These are phyloP conservation scores for Laupala kohalensis DNA, from an alignment of 1,140 invertebrate species.

Conservation along the genomic window DNA sequence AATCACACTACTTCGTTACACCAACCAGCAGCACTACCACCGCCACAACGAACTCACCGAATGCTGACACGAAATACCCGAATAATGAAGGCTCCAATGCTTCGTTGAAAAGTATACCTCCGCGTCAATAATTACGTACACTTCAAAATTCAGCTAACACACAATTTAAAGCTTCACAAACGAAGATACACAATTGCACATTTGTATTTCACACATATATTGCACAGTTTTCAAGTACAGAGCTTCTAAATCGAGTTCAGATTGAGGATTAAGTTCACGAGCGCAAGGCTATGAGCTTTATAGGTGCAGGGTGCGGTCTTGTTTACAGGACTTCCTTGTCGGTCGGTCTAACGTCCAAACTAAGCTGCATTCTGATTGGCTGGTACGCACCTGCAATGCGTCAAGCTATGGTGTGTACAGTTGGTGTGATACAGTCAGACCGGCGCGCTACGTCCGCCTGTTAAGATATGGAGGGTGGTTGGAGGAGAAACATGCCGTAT, in stretches of 20 bases:
- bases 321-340: constrained; percentile 40
- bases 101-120: constrained; percentile 21
- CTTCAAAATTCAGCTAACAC: constrained; percentile 7
- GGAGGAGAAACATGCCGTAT: background rate
- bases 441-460: constrained; percentile 10
- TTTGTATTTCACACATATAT: constrained; percentile 9
- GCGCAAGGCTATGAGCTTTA: constrained; percentile 28
- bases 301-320: constrained; percentile 48
- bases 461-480: constrained; percentile 6
- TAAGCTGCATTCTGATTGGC: constrained; percentile 42
- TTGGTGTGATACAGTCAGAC: constrained; percentile 11
- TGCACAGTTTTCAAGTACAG: background rate
- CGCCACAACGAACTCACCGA: constrained; percentile 21
- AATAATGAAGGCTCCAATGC: constrained; percentile 20
- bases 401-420: constrained; percentile 34
- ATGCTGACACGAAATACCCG: constrained; percentile 20
- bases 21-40: constrained; percentile 21
- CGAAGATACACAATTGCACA: constrained; percentile 3
- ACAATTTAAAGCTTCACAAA: constrained; percentile 2
- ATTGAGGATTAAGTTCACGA: constrained; percentile 22
- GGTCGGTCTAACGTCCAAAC: constrained; percentile 20
- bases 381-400: constrained; percentile 68
- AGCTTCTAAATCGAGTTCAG: constrained; percentile 14
- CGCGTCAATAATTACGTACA: constrained; percentile 15
- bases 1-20: constrained; percentile 21